Evolutionary conservation across 2,888 invertebrate species (phyloP).

Genomic region (Euproctis similis): DNA sequence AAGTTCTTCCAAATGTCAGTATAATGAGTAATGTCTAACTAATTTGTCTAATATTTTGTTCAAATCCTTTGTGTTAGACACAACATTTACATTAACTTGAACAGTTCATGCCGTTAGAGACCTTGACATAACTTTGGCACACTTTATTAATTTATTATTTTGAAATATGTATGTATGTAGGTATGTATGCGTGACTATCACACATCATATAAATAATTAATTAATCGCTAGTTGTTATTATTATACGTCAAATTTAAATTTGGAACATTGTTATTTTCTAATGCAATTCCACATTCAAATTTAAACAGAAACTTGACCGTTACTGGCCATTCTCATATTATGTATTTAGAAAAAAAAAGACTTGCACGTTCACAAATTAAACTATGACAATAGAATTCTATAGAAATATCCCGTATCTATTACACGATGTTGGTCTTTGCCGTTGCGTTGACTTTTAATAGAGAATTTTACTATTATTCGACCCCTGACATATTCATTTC

Average conservation of each 20-base stretch:
- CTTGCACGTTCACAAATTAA: conserved; percentile 32
- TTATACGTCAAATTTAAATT: neutral
- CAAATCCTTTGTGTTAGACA: too few species aligned
- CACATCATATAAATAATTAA: neutral
- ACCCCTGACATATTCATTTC: conserved; percentile 20
- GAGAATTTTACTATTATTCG: conserved; percentile 21
- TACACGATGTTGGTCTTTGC: conserved; percentile 10
- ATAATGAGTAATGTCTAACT: too few species aligned
- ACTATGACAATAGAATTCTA: conserved; percentile 22
- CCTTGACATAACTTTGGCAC: too few species aligned
- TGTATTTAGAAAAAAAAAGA: conserved; percentile 6
- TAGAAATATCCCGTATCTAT: conserved; percentile 16
- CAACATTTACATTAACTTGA: too few species aligned
- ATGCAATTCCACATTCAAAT: conserved; percentile 3
- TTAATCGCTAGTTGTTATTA: too few species aligned
- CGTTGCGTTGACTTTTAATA: conserved; percentile 23
- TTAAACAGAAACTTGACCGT: conserved; percentile 16
- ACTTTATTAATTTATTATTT: too few species aligned
- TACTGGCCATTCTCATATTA: conserved; percentile 29
- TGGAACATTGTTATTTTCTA: neutral
- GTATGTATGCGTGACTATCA: neutral
- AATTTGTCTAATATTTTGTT: too few species aligned
- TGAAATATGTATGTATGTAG: too few species aligned
- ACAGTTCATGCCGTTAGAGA: too few species aligned
- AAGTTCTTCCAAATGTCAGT: too few species aligned